Conservation (phyloP, 2,888 invertebrate genomes). For the Drosophila anomalata region DNA sequence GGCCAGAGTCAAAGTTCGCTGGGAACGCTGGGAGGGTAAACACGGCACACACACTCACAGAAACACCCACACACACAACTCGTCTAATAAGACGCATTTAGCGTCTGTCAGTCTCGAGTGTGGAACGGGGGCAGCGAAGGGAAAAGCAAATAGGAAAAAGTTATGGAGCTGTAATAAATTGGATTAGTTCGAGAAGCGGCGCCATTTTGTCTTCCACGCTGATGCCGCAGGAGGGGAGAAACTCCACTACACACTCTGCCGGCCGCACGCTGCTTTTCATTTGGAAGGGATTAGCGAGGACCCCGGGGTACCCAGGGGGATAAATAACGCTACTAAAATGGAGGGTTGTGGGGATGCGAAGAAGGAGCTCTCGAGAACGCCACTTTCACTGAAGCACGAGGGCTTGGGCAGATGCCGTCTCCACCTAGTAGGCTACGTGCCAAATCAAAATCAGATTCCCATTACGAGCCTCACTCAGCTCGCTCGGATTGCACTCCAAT, state of each 20-base stretch:
- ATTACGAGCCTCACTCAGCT: constrained; percentile 48
- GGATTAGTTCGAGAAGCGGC: constrained; percentile 82
- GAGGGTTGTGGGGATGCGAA: not conserved
- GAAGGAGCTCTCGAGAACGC: constrained; percentile 45
- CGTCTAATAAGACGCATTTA: constrained; percentile 78
- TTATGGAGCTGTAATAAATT: constrained; percentile 83
- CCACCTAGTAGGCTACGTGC: constrained; percentile 61
- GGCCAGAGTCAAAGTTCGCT: constrained; percentile 68
- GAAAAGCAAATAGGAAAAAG: constrained; percentile 79
- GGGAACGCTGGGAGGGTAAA: constrained; percentile 67
- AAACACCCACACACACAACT: constrained; percentile 35
- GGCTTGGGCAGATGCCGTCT: constrained; percentile 23
- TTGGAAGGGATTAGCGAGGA: constrained; percentile 65
- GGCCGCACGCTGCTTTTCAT: constrained; percentile 66
- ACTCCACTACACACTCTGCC: constrained; percentile 57
- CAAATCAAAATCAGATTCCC: constrained; percentile 76
- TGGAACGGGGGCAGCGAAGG: constrained; percentile 17
- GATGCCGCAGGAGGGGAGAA: constrained; percentile 15
- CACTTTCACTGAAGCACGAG: constrained; percentile 53
- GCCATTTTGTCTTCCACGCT: constrained; percentile 74
- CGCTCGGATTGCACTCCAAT: constrained; percentile 52
- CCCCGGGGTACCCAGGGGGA: constrained; percentile 4
- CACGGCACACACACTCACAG: constrained; percentile 66
- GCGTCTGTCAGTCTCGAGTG: constrained; percentile 63
- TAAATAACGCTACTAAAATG: not conserved